Base-by-base conservation (phyloP, 23 tunicate genomes). In the Diplosoma virens region DNA sequence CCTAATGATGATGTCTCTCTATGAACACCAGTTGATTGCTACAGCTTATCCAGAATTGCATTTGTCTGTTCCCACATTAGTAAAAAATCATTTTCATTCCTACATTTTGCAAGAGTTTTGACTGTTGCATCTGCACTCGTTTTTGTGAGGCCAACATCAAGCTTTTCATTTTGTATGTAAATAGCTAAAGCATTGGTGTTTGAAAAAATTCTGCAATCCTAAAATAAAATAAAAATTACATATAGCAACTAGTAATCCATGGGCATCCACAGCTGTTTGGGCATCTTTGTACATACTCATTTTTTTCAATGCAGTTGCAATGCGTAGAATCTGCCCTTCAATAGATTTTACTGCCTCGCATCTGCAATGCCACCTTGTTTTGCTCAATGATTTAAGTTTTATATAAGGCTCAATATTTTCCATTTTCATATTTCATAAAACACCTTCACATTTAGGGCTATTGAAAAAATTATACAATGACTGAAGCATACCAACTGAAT, bases 371-470 rank as follows among this genome's bases (percentile, higher is more conserved):
- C 74, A 67, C 26, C 74, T 35, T 11, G 27, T 67, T 67, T 67
- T 37, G 36, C 74, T 67, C 52, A 67, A 37, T 18, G 74, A 67
- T 67, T 67, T 67, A 16, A 67, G 36, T 29, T 67, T 67, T 5
- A 67, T 9, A 67, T 34, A 67, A 25, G 50, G 52, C 24, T 67
- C 74, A 34, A 61, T 27, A 29, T 61, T n/a, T 5, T 29, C n/a
- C 20, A 25, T 52, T 35, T 67, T 21, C 5, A 36, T 26, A 17
- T 36, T 36, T 37, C 36, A 7, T 52, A 67, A 67, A 7, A 67
- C 24, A 67, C 5, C 14, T 21, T 67, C 29, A 11, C 74, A 27
- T 67, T 67, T 67, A 34, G 74, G 52, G 21, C 52, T 67, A 29
- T 67, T 35, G 28, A 67, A 67, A 22, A 67, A 67, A 21, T 67